phyloP scores from a whole-genome alignment of 2,113 vertebrate genomes.

The Oncorhynchus nerka region DNA sequence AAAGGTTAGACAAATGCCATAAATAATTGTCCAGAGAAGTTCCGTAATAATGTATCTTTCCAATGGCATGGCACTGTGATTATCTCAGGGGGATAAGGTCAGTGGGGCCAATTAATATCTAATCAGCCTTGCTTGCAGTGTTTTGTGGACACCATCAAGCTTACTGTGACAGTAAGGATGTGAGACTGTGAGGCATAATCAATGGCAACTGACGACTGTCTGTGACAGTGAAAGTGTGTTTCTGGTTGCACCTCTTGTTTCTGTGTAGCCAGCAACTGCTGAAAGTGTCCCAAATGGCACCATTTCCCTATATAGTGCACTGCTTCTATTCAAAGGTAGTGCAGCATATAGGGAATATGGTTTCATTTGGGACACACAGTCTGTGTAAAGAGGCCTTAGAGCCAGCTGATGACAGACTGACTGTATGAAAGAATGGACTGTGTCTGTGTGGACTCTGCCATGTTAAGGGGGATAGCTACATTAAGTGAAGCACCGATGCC shows the following conservation, averaged over 20 bases:
- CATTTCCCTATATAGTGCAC: no score
- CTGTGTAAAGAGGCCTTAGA: constrained; percentile 29
- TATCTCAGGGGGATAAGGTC: constrained; percentile 36
- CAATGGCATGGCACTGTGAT: constrained; percentile 24
- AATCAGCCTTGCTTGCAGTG: background rate
- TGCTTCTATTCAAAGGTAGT: background rate
- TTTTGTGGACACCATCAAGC: constrained; percentile 1
- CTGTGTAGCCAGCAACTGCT: no score
- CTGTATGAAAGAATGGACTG: constrained; percentile 5
- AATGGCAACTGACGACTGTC: constrained; percentile 9
- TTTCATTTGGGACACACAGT: no score
- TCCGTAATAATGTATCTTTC: constrained; percentile 25
- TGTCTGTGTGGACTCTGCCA: constrained; percentile 15
- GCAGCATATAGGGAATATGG: background rate
- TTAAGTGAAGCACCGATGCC: constrained; percentile 22
- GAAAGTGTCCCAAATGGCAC: no score
- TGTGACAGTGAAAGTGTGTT: background rate
- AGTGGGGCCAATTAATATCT: background rate
- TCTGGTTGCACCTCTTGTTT: no score
- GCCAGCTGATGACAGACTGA: constrained; percentile 11
- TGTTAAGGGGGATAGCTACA: constrained; percentile 10
- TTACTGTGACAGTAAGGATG: constrained; percentile 19
- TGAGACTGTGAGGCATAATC: constrained; percentile 24
- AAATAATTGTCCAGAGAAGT: constrained; percentile 43
- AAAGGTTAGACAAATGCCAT: constrained; percentile 67